A percentile compares a stretch with the other conserved stretches of the same genome.
phyloP scores from a whole-genome alignment of 1,140 invertebrate genomes.

The Proctacanthus coquilletti region DNA sequence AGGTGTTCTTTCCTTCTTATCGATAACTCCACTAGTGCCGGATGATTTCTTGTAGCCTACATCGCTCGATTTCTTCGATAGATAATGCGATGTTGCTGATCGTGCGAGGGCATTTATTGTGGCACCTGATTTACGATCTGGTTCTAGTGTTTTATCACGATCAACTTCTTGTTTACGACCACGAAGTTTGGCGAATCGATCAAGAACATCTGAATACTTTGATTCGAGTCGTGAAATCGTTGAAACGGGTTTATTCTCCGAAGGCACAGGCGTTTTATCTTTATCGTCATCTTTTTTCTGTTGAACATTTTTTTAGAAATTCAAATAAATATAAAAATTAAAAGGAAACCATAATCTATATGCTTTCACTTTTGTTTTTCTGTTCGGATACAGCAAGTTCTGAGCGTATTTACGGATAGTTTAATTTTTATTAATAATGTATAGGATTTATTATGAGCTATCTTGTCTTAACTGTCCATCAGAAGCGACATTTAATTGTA shows the following conservation, averaged over 20 bases:
- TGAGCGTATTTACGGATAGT: no score
- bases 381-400: no score
- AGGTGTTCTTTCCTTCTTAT: conserved; percentile 26
- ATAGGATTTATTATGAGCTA: no score
- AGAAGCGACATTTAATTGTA: no score
- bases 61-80: conserved; percentile 34
- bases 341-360: no score
- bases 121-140: conserved; percentile 30
- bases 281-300: conserved; percentile 8
- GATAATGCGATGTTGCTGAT: conserved; percentile 44
- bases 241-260: conserved; percentile 12
- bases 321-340: no score
- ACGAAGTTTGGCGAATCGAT: conserved; percentile 44
- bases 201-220: conserved; percentile 55
- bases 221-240: conserved; percentile 52
- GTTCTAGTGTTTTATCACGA: conserved; percentile 48
- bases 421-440: no score
- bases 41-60: conserved; percentile 31
- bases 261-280: conserved; percentile 26
- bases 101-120: conserved; percentile 33
- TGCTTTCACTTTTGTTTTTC: no score
- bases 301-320: no score
- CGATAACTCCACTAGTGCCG: conserved; percentile 18
- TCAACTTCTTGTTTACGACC: conserved; percentile 35
- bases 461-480: no score